These are phyloP conservation scores for Cephalopachus bancanus DNA, from an alignment of 2,797 vertebrate species.

Conservation along the genomic window DNA sequence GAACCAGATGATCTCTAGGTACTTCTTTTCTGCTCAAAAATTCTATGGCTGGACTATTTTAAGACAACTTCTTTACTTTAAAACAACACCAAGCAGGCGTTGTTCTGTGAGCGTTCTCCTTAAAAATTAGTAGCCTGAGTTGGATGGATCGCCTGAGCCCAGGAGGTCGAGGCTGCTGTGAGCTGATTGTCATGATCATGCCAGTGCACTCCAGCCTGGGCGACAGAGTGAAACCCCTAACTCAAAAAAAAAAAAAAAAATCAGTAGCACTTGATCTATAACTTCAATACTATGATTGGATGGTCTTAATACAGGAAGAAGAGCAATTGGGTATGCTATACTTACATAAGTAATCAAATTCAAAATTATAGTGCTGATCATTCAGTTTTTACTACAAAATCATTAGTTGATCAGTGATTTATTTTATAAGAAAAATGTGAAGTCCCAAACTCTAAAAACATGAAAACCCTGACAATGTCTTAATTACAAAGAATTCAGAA, in stretches of 20 bases:
- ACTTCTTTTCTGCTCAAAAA: conserved; percentile 53
- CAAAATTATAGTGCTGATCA: conserved; percentile 51
- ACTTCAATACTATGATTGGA: not conserved
- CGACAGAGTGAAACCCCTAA: too few relatives aligned
- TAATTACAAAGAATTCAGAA: conserved; percentile 45
- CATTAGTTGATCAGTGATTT: conserved; percentile 13
- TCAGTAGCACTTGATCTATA: not conserved
- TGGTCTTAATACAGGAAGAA: conserved; percentile 23
- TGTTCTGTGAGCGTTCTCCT: not conserved
- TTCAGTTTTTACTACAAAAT: conserved; percentile 48
- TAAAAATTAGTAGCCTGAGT: conserved; percentile 10
- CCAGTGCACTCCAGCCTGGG: too few relatives aligned
- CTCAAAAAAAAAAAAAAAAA: not conserved
- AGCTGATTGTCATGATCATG: too few relatives aligned
- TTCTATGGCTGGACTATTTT: conserved; percentile 33
- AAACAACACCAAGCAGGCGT: not conserved
- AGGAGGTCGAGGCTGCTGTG: too few relatives aligned
- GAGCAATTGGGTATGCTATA: not conserved
- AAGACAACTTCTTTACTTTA: conserved; percentile 39
- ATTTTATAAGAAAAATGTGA: conserved; percentile 48
- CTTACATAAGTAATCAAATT: conserved; percentile 4
- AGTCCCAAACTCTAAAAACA: not conserved
- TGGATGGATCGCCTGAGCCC: too few relatives aligned
- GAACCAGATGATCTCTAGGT: conserved; percentile 12
- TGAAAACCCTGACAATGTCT: conserved; percentile 33